A percentile compares a stretch with the other conserved stretches of the same genome.
These are phyloP conservation scores for Vulpes vulpes DNA, from an alignment of 2,113 vertebrate genomes.

Conservation along the genomic window DNA sequence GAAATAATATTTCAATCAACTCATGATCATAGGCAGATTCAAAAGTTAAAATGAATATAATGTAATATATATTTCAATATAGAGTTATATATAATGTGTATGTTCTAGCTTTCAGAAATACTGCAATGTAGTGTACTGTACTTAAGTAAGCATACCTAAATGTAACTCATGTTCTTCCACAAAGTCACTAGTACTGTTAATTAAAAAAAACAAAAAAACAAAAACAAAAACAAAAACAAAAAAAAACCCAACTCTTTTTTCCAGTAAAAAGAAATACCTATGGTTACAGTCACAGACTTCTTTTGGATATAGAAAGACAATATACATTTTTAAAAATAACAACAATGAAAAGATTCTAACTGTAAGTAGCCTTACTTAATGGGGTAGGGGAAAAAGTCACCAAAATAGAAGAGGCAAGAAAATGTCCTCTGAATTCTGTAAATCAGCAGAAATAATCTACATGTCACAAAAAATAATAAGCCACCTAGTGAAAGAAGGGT, in stretches of 20 bases:
- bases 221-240: constrained; percentile 5
- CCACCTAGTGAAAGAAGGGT: constrained; percentile 64
- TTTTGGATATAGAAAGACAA: constrained; percentile 89
- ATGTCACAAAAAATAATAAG: constrained; percentile 76
- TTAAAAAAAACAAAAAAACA: constrained; percentile 80
- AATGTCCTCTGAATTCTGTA: constrained; percentile 79
- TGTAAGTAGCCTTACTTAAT: constrained; percentile 83
- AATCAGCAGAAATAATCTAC: constrained; percentile 75
- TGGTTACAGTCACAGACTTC: constrained; percentile 87
- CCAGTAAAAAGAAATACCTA: constrained; percentile 89
- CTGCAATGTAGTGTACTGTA: constrained; percentile 90
- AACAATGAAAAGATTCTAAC: constrained; percentile 82
- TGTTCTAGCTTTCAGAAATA: constrained; percentile 91
- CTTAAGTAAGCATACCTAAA: constrained; percentile 91
- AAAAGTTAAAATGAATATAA: constrained; percentile 90
- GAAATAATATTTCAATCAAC: constrained; percentile 85
- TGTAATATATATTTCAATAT: constrained; percentile 89
- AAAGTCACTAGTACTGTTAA: constrained; percentile 90
- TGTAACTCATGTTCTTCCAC: constrained; percentile 89
- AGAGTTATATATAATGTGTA: constrained; percentile 90
- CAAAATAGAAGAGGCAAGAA: constrained; percentile 79
- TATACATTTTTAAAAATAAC: constrained; percentile 82
- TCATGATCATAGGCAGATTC: constrained; percentile 87
- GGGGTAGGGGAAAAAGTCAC: constrained; percentile 76
- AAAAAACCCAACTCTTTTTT: constrained; percentile 72